Conservation (phyloP, 2,888 invertebrate genomes). For the Exephanes ischioxanthus region DNA sequence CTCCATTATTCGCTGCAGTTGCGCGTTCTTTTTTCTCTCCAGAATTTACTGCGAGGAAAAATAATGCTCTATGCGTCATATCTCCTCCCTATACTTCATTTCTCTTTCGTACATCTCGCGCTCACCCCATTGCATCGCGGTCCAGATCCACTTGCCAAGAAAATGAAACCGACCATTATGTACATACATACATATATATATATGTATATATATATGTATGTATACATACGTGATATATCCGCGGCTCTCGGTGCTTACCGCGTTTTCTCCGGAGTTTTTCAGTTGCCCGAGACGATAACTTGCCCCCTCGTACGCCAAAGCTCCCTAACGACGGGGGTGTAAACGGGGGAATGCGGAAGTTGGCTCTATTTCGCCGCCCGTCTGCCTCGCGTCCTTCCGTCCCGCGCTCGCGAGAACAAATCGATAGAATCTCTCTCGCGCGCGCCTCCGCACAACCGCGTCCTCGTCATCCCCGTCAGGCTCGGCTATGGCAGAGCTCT, state of each 20-base stretch:
- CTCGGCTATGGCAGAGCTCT: constrained; percentile 30
- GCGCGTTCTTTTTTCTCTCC: background rate
- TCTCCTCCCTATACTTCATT: background rate
- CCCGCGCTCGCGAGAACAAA: constrained; percentile 78
- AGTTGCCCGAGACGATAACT: constrained; percentile 36
- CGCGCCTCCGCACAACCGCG: constrained; percentile 59
- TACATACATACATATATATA: constrained; percentile 1
- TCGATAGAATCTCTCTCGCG: constrained; percentile 78
- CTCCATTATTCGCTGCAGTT: background rate
- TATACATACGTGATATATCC: background rate
- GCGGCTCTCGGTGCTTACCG: constrained; percentile 30
- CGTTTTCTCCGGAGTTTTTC: constrained; percentile 35
- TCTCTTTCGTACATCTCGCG: background rate
- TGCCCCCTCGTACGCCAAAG: constrained; percentile 34
- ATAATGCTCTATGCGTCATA: background rate
- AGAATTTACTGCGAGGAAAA: background rate
- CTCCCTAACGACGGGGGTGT: constrained; percentile 58
- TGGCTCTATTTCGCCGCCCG: constrained; percentile 76
- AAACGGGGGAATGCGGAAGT: constrained; percentile 77
- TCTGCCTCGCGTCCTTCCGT: constrained; percentile 72
- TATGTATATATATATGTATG: background rate
- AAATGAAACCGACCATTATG: background rate
- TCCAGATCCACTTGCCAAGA: background rate
- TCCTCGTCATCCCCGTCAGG: constrained; percentile 60
- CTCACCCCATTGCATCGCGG: background rate